Conservation (phyloP, 2,797 vertebrate genomes). For the Australoheros facetus region DNA sequence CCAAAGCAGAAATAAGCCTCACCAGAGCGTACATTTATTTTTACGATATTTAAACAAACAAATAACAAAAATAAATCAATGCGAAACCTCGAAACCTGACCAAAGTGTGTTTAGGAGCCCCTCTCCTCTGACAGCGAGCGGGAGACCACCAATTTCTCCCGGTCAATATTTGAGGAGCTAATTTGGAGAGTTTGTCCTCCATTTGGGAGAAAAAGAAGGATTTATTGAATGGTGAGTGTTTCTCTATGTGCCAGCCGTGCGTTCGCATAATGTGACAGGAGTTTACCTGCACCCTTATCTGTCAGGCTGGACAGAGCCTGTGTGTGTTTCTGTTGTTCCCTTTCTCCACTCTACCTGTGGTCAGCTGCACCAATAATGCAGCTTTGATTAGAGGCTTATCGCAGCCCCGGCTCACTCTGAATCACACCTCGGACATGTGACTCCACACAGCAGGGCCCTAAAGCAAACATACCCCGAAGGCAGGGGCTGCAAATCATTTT, state of each 20-base stretch:
- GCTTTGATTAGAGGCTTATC: slow-evolving; percentile 68
- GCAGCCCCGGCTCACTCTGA: slow-evolving; percentile 20
- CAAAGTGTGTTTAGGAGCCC: slow-evolving; percentile 78
- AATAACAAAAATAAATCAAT: slow-evolving; percentile 84
- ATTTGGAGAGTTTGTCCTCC: slow-evolving; percentile 81
- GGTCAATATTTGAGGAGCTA: slow-evolving; percentile 86
- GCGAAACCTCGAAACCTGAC: slow-evolving; percentile 75
- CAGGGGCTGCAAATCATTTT: neutral
- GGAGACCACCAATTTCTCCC: slow-evolving; percentile 79
- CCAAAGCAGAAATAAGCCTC: slow-evolving; percentile 76
- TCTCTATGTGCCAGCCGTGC: slow-evolving; percentile 45
- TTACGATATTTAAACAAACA: slow-evolving; percentile 84
- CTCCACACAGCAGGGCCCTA: slow-evolving; percentile 25
- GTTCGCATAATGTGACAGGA: slow-evolving; percentile 58
- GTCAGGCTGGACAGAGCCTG: slow-evolving; percentile 1
- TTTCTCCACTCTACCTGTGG: slow-evolving; percentile 20
- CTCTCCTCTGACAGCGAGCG: slow-evolving; percentile 70
- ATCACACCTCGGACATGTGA: slow-evolving; percentile 56
- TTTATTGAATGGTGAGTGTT: slow-evolving; percentile 60
- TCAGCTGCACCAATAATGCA: slow-evolving; percentile 47
- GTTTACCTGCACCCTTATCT: slow-evolving; percentile 60
- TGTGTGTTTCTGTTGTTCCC: slow-evolving; percentile 33
- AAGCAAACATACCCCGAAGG: slow-evolving; percentile 40
- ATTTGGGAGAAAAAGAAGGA: slow-evolving; percentile 28
- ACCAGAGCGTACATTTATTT: slow-evolving; percentile 80